Base-by-base conservation (phyloP, 2,113 vertebrate genomes). In the Nothocercus julius region DNA sequence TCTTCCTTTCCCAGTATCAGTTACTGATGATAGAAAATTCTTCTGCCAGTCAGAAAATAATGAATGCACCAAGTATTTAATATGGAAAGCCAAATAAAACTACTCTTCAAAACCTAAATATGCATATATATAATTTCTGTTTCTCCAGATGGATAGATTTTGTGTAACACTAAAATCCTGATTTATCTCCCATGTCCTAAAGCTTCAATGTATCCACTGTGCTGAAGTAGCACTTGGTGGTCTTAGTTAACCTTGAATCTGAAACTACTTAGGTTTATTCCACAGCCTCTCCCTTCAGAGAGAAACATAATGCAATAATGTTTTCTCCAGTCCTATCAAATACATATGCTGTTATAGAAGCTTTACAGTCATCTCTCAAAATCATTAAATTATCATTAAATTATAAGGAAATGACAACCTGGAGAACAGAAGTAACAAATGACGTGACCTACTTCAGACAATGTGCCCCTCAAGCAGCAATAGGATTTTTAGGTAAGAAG, bases 101-200 rank as follows among this genome's bases (percentile, higher is more conserved):
- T 13, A 1, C 13, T 27, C 13, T 82, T 79, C 9, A 38, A 68
- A 51, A 45, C 10, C 22, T 62, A 49, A 22, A 49, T 11, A 49
- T 49, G 10, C 22, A 49, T 49, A 49, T 49, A 22, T 11, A 47
- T 47, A 20, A 47, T 47, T 47, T 47, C 20, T 72, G 2, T 4
- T 25, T 89, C 32, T 61, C 28, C 11, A 82, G 30, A 32, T 82
- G 47, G 85, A 77, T 82, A 53, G 85, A 77, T 87, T 73, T 80
- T 11, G 4, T 27, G 7, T 62, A 62, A 73, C 20, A 34, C 18
- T 44, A 83, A 56, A 53, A 77, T 66, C 4, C 6, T 72, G 28
- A 7, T 10, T 24, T 81, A 81, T 85, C 89, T 40, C 13, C 6
- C 7, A 10, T 25, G 8, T 81, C 20, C 53, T 27, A 82, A 76